Conservation (phyloP, 2,113 vertebrate genomes). For the Drymodes brunneopygia region DNA sequence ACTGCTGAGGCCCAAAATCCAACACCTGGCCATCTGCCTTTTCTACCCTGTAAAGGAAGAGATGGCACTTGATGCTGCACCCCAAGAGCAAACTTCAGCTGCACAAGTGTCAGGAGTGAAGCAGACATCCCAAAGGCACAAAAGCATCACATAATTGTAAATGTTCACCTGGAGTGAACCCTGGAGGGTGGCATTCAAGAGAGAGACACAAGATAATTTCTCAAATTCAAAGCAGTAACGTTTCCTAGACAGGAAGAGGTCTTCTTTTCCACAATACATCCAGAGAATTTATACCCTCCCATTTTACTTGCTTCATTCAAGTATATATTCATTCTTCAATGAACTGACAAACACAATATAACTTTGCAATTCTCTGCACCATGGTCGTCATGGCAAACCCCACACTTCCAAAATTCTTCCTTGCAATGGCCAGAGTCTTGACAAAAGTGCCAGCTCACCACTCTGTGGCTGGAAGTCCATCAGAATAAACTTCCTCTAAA, state of each 20-base stretch:
- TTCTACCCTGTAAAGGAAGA: not conserved
- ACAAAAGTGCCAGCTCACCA: not conserved
- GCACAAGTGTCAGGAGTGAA: not conserved
- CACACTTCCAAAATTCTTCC: not conserved
- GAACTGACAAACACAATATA: not conserved
- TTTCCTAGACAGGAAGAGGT: not conserved
- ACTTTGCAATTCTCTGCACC: not conserved
- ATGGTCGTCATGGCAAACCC: not conserved
- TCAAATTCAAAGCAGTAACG: not conserved
- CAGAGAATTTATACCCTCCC: not conserved
- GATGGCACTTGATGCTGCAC: not conserved
- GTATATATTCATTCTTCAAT: no score
- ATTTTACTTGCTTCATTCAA: not conserved
- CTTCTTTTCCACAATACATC: not conserved
- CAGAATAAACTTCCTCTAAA: not conserved
- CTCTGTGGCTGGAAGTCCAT: not conserved
- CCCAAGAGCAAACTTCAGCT: not conserved
- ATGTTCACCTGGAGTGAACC: not conserved
- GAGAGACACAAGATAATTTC: not conserved
- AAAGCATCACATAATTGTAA: not conserved
- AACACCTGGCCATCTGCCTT: not conserved
- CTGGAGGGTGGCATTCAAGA: not conserved
- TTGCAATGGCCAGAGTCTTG: not conserved
- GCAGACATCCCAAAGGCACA: not conserved
- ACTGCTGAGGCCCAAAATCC: not conserved